A percentile compares a stretch with the other conserved stretches of the same genome.
Evolutionary conservation across 2,113 vertebrate species (phyloP).

Genomic region (Paradoxurus hermaphroditus): DNA sequence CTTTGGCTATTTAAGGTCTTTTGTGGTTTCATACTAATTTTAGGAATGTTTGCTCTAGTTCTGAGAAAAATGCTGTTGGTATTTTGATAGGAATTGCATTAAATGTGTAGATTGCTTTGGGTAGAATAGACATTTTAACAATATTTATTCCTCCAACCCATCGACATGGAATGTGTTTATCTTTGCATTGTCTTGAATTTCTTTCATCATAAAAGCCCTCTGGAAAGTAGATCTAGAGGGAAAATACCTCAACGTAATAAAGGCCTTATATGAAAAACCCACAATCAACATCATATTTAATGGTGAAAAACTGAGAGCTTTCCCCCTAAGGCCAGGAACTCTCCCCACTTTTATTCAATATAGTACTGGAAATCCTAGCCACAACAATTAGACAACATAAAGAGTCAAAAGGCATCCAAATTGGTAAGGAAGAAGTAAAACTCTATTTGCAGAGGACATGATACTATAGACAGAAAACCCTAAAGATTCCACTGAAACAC

Average conservation of each 20-base stretch:
- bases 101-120: neutral
- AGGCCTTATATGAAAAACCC: neutral
- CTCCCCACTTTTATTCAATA: neutral
- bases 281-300: neutral
- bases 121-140: neutral
- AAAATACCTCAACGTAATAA: neutral
- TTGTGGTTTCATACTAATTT: neutral
- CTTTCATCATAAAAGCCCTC: neutral
- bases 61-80: neutral
- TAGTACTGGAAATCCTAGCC: neutral
- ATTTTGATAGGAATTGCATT: neutral
- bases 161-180: neutral
- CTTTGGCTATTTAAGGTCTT: neutral
- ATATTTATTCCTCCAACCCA: neutral
- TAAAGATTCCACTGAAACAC: neutral
- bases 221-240: neutral
- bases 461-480: neutral
- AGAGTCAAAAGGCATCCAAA: neutral
- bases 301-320: neutral
- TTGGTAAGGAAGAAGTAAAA: neutral
- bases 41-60: neutral
- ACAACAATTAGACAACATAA: neutral
- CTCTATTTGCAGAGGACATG: neutral
- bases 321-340: neutral
- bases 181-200: neutral